Evolutionary conservation across 2,888 invertebrate genomes (phyloP).

Genomic region (Eristalis arbustorum): DNA sequence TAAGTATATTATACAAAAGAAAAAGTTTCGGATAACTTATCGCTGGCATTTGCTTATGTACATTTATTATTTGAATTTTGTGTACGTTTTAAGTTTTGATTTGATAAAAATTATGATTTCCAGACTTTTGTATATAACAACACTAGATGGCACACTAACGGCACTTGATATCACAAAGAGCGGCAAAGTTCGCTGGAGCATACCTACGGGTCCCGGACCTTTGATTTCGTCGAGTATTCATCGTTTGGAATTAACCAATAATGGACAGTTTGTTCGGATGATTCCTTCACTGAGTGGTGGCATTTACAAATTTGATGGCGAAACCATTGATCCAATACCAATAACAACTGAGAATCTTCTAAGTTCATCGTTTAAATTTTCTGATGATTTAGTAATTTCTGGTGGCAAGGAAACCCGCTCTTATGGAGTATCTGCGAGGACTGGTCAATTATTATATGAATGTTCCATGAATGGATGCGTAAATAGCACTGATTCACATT

Average conservation of each 20-base stretch:
- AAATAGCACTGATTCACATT: conserved; percentile 83
- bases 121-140: conserved; percentile 91
- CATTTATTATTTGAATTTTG: neutral
- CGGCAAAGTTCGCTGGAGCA: conserved; percentile 88
- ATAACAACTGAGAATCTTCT: conserved; percentile 92
- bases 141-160: conserved; percentile 93
- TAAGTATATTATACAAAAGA: neutral
- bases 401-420: conserved; percentile 93
- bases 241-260: conserved; percentile 90
- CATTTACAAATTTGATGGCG: conserved; percentile 95
- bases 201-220: conserved; percentile 88
- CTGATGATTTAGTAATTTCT: conserved; percentile 91
- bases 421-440: conserved; percentile 89
- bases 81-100: conserved; percentile 13
- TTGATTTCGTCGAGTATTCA: conserved; percentile 94
- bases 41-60: neutral
- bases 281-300: conserved; percentile 96
- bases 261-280: conserved; percentile 92
- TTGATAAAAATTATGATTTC: neutral
- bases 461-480: conserved; percentile 88
- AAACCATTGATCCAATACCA: conserved; percentile 92
- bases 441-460: conserved; percentile 88
- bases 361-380: conserved; percentile 92
- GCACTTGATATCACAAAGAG: conserved; percentile 87
- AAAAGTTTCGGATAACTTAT: conserved; percentile 19